phyloP scores from a whole-genome alignment of 2,113 vertebrate species.

The Gallinago jamesoni region DNA sequence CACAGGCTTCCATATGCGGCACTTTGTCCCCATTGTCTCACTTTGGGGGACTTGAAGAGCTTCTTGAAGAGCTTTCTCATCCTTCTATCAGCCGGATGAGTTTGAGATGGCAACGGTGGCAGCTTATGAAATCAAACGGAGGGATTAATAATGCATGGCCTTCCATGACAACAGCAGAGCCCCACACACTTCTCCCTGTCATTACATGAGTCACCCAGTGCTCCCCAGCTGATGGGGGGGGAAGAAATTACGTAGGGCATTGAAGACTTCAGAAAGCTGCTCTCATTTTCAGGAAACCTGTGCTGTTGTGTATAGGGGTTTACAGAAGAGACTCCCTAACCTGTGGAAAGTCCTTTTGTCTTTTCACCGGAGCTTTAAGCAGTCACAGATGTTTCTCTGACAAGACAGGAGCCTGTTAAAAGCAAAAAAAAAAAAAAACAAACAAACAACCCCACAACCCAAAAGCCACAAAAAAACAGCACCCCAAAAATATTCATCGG shows the following conservation, averaged over 20 bases:
- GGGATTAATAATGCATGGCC: slow-evolving; percentile 34
- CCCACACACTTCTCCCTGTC: not conserved
- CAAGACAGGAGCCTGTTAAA: not conserved
- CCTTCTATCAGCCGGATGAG: not conserved
- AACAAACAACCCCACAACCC: not conserved
- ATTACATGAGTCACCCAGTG: not conserved
- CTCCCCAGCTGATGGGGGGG: not conserved
- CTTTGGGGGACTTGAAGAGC: not conserved
- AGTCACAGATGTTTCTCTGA: not conserved
- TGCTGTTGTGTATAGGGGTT: not conserved
- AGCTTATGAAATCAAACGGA: slow-evolving; percentile 7
- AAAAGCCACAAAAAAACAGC: not conserved
- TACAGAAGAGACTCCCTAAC: not conserved
- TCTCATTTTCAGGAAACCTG: not conserved
- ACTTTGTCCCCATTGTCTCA: not conserved
- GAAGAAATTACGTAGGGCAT: not conserved
- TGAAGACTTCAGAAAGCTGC: not conserved
- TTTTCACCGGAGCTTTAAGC: not conserved
- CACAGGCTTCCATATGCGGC: not conserved
- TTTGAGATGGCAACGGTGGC: not conserved
- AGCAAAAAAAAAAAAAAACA: not conserved
- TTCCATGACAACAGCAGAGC: not conserved
- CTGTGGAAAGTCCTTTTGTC: not conserved
- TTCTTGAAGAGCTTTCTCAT: not conserved
- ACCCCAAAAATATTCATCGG: not conserved